These are phyloP conservation scores for Acrossocheilus wenchowensis DNA, from an alignment of 2,797 vertebrate species.

Conservation along the genomic window DNA sequence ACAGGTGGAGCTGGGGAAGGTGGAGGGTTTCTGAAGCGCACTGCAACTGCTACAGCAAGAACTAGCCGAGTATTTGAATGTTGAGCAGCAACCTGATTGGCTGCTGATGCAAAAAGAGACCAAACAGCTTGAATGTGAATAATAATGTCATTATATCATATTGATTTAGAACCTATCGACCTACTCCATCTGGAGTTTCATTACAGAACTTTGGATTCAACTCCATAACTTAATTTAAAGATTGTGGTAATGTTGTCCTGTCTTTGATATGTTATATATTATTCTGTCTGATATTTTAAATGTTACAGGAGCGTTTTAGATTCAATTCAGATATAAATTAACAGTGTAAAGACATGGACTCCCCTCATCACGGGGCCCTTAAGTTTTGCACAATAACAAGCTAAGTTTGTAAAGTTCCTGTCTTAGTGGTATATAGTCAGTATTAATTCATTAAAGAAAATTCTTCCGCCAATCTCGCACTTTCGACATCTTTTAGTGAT, in stretches of 20 bases:
- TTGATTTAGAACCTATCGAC: no score
- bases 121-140: no score
- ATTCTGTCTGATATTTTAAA: neutral
- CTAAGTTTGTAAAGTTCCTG: neutral
- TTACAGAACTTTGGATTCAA: no score
- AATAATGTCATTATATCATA: no score
- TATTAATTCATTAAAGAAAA: slow-evolving; percentile 27
- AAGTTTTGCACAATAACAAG: neutral
- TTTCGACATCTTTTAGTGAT: slow-evolving; percentile 55
- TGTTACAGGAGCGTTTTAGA: neutral
- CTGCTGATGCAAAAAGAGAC: no score
- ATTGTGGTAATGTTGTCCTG: neutral
- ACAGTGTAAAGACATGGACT: neutral
- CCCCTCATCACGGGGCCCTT: neutral
- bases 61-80: no score
- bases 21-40: no score
- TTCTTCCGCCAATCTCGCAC: slow-evolving; percentile 3
- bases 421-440: neutral
- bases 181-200: no score
- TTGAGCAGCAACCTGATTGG: no score
- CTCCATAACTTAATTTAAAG: neutral
- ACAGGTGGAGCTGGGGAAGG: no score
- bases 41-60: no score
- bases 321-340: neutral
- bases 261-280: neutral